These are phyloP conservation scores for Phycodurus eques DNA, from an alignment of 2,113 vertebrate species.

Conservation along the genomic window DNA sequence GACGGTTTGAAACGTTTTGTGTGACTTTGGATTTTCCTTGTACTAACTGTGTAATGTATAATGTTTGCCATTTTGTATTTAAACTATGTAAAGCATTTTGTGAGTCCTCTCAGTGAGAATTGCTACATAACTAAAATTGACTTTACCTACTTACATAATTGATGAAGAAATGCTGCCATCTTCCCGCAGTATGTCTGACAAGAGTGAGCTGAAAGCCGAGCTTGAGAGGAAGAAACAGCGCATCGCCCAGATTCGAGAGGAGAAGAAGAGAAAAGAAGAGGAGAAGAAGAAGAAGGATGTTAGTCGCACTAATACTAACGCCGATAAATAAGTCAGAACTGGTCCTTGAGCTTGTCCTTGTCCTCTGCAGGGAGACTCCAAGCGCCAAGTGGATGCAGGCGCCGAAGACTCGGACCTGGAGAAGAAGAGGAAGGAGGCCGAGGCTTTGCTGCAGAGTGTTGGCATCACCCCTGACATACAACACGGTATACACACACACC, in stretches of 20 bases:
- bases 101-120: background rate
- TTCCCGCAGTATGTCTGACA: conserved; percentile 71
- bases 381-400: conserved; percentile 50
- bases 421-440: conserved; percentile 94
- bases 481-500: conserved; percentile 77
- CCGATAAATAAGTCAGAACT: background rate
- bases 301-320: background rate
- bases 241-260: conserved; percentile 76
- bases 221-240: conserved; percentile 77
- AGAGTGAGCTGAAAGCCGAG: conserved; percentile 76
- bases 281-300: conserved; percentile 78
- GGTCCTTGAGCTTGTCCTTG: background rate
- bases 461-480: conserved; percentile 87
- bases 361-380: conserved; percentile 57
- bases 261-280: conserved; percentile 78
- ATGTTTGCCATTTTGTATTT: too few species aligned
- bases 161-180: background rate
- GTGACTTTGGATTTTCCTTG: too few species aligned
- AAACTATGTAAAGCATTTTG: too few species aligned
- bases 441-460: conserved; percentile 95
- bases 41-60: too few species aligned
- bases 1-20: too few species aligned
- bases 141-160: background rate
- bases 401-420: conserved; percentile 93
- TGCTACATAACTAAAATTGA: background rate